Conservation (phyloP, 2,888 invertebrate species). For the Eupelmus urozonus region DNA sequence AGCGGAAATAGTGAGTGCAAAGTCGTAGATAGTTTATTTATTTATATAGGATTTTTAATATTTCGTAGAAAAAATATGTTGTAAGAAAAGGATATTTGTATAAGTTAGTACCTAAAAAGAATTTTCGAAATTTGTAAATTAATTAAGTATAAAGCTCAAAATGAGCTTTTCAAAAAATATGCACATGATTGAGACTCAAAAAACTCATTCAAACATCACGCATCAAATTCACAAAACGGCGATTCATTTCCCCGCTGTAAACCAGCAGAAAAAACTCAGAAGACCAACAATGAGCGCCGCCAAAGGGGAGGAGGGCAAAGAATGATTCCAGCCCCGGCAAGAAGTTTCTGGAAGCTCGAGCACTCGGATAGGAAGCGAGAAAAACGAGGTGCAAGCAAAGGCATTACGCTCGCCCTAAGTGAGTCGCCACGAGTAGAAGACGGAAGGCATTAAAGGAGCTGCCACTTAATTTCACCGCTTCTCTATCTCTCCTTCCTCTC, state of each 20-base stretch:
- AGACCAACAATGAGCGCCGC: slow-evolving; percentile 14
- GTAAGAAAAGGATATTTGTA: no score
- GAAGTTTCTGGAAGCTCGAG: background rate
- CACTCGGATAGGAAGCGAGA: background rate
- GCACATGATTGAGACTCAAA: no score
- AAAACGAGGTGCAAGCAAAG: slow-evolving; percentile 33
- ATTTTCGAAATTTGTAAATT: no score
- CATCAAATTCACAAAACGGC: background rate
- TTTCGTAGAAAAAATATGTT: no score
- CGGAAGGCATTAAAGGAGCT: slow-evolving; percentile 49
- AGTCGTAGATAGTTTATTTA: no score
- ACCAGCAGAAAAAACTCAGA: background rate
- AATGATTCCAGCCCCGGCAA: background rate
- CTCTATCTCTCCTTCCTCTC: no score
- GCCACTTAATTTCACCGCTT: slow-evolving; percentile 54
- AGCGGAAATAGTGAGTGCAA: no score
- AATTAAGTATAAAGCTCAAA: no score
- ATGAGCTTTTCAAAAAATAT: no score
- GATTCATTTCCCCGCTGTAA: background rate
- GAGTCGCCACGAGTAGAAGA: slow-evolving; percentile 17
- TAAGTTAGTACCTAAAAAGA: no score
- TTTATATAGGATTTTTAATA: no score
- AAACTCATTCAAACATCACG: background rate
- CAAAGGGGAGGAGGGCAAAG: no score
- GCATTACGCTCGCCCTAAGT: slow-evolving; percentile 28